Conservation (phyloP, 2,797 vertebrate species). For the Peromyscus attwateri region DNA sequence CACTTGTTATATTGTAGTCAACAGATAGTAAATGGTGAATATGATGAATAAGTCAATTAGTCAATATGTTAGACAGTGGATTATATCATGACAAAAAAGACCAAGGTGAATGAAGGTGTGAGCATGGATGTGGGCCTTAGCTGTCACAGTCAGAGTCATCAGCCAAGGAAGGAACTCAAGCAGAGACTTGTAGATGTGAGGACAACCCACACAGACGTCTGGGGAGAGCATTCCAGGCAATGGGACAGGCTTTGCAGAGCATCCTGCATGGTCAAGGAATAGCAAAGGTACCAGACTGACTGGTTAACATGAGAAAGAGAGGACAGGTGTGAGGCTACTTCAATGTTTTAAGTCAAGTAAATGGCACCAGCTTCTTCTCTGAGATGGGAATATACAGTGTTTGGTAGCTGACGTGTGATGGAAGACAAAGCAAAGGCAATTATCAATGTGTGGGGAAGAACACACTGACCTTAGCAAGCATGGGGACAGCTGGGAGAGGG, state of each 20-base stretch:
- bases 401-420: background rate
- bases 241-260: background rate
- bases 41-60: background rate
- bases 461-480: background rate
- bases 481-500: background rate
- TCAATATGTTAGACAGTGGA: background rate
- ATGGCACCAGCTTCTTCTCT: background rate
- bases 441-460: background rate
- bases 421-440: too few relatives aligned
- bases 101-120: background rate
- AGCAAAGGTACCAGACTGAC: background rate
- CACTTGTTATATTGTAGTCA: background rate
- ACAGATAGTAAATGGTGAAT: background rate
- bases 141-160: background rate
- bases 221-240: background rate
- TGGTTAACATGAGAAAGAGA: background rate
- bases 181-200: background rate
- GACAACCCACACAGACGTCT: background rate
- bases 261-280: background rate
- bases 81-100: background rate
- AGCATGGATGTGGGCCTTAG: background rate
- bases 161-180: background rate
- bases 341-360: background rate
- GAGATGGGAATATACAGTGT: background rate
- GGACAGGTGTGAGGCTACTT: background rate